Percentiles rank a stretch among this genome's conserved stretches.
Conservation (phyloP, 2,888 invertebrate genomes). For the Apodemia zela region DNA sequence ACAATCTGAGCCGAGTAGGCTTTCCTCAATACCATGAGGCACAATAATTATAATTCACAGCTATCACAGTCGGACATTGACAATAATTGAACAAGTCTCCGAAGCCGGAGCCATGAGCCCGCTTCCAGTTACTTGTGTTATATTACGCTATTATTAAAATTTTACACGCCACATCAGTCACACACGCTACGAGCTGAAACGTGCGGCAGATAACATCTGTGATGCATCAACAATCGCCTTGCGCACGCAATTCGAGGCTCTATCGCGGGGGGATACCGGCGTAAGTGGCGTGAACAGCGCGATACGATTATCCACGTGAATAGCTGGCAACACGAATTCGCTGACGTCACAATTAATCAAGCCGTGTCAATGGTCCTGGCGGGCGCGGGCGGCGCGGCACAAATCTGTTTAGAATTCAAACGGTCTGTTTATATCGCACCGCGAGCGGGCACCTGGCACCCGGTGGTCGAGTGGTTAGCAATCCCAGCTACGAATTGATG, state of each 20-base stretch:
- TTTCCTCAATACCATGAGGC: too few species aligned
- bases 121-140: conserved; percentile 17
- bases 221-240: conserved; percentile 4
- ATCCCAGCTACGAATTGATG: too few species aligned
- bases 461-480: too few species aligned
- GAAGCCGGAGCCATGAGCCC: background rate
- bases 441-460: too few species aligned
- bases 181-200: conserved; percentile 30
- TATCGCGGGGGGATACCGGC: background rate
- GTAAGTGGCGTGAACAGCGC: background rate
- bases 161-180: conserved; percentile 31
- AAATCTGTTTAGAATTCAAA: conserved; percentile 8
- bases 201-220: conserved; percentile 27
- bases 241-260: background rate
- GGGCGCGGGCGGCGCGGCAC: background rate
- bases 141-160: conserved; percentile 30
- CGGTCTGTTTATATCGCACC: background rate
- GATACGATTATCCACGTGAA: conserved; percentile 26
- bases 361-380: conserved; percentile 33
- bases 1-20: too few species aligned
- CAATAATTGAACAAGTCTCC: conserved; percentile 18
- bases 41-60: too few species aligned
- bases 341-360: conserved; percentile 36
- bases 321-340: conserved; percentile 32
- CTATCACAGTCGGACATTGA: background rate